Conservation (phyloP, 1,140 invertebrate genomes). For the Galendromus occidentalis region DNA sequence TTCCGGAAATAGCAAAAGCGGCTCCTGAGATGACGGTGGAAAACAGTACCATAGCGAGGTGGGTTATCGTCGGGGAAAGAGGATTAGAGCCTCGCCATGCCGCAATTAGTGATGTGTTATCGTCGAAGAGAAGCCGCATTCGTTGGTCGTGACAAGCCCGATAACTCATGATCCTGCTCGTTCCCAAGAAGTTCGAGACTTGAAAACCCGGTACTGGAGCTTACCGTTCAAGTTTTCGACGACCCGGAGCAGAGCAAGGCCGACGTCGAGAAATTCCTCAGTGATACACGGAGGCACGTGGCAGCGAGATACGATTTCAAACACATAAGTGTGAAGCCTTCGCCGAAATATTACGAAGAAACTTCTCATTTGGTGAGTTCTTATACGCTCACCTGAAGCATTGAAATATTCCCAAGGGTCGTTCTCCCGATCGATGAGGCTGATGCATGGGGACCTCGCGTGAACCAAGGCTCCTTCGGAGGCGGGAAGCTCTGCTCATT, state of each 20-base stretch:
- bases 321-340: neutral
- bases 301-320: neutral
- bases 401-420: neutral
- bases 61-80: too few species aligned
- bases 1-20: too few species aligned
- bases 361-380: neutral
- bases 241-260: neutral
- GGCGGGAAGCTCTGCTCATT: too few species aligned
- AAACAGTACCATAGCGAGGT: too few species aligned
- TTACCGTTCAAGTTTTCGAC: neutral
- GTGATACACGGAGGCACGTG: neutral
- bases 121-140: too few species aligned
- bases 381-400: neutral
- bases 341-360: conserved; percentile 1
- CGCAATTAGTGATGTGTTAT: too few species aligned
- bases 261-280: neutral
- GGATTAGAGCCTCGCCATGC: too few species aligned
- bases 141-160: too few species aligned
- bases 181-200: too few species aligned
- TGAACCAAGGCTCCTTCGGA: neutral
- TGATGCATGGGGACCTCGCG: neutral
- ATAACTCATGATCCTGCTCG: too few species aligned
- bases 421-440: neutral
- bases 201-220: neutral
- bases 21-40: too few species aligned